Evolutionary conservation across 2,113 vertebrate species (phyloP).

Genomic region (Engraulis encrasicolus): DNA sequence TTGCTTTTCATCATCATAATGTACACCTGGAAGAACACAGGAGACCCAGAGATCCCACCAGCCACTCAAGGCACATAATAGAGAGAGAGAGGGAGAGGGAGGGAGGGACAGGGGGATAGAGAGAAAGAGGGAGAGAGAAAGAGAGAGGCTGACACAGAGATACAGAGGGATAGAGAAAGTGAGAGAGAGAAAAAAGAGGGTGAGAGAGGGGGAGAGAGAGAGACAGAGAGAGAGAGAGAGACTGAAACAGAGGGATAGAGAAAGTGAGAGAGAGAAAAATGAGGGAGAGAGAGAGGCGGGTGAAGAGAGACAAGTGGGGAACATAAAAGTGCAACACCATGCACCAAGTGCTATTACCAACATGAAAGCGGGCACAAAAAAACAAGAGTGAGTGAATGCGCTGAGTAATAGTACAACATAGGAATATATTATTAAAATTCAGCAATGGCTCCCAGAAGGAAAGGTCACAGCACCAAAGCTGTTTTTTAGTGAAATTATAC

Average conservation of each 20-base stretch:
- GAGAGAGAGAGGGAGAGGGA: not conserved
- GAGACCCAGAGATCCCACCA: not conserved
- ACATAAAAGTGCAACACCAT: not conserved
- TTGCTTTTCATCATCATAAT: not conserved
- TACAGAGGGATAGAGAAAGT: too few relatives aligned
- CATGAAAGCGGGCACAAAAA: not conserved
- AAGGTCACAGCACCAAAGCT: not conserved
- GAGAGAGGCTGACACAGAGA: too few relatives aligned
- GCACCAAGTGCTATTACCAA: not conserved
- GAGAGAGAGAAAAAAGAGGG: too few relatives aligned
- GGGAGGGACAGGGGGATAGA: not conserved
- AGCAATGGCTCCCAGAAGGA: not conserved
- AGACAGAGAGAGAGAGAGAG: too few relatives aligned
- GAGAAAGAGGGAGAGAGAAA: too few relatives aligned
- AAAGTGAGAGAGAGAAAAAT: too few relatives aligned
- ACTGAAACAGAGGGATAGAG: too few relatives aligned
- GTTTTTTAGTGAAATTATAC: not conserved
- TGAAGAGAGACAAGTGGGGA: not conserved
- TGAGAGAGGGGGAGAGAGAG: not conserved
- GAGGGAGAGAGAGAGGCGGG: too few relatives aligned
- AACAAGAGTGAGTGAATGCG: not conserved
- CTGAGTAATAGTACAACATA: not conserved
- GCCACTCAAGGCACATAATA: not conserved
- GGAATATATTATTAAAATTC: not conserved
- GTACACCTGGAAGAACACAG: not conserved